Evolutionary conservation across 2,113 vertebrate species (phyloP).

Genomic region (Callipepla californica): DNA sequence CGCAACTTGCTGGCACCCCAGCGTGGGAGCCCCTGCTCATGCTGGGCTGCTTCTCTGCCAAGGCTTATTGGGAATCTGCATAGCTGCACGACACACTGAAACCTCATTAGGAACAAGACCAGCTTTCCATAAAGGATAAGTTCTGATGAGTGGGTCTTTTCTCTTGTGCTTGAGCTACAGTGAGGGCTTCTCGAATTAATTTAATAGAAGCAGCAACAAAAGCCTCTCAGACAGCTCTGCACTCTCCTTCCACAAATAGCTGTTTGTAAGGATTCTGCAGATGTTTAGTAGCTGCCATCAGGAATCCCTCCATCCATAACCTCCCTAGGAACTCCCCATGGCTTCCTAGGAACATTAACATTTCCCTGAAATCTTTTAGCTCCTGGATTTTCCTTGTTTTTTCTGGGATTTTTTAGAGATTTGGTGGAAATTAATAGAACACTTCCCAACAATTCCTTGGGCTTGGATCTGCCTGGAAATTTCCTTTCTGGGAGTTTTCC

Average conservation of each 20-base stretch:
- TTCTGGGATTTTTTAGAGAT: background rate
- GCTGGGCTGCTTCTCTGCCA: background rate
- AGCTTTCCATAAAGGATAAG: conserved; percentile 31
- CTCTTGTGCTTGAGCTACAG: background rate
- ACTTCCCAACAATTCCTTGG: background rate
- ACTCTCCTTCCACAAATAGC: background rate
- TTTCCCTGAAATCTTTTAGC: background rate
- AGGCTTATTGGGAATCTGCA: background rate
- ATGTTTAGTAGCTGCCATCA: conserved; percentile 10
- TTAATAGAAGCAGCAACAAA: conserved; percentile 28
- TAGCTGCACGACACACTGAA: background rate
- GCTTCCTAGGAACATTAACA: background rate
- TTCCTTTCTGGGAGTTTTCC: background rate
- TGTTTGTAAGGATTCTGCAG: conserved; percentile 21
- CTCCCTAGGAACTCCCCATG: background rate
- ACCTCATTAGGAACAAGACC: conserved; percentile 23
- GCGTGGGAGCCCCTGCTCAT: background rate
- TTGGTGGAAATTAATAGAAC: fast-evolving
- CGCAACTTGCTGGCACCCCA: background rate
- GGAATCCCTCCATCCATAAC: background rate
- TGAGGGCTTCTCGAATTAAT: conserved; percentile 50
- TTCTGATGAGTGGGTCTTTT: conserved; percentile 53
- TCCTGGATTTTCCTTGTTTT: background rate
- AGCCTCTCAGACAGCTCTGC: background rate
- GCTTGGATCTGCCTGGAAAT: background rate